Evolutionary conservation across 2,888 invertebrate genomes (phyloP).

Genomic region (Plagiodera versicolora): DNA sequence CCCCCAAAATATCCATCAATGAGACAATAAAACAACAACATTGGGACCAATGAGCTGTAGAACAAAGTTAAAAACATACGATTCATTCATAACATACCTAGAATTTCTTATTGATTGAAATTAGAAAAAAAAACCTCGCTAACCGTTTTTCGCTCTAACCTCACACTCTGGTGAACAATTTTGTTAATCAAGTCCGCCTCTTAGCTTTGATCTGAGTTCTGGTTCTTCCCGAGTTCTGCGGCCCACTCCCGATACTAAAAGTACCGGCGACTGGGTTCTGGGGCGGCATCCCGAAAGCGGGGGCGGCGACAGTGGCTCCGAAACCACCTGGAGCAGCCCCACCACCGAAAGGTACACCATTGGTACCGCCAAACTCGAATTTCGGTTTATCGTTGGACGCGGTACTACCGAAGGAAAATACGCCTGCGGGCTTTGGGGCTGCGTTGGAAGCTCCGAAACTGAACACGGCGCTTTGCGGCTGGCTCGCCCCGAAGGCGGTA

Average conservation of each 20-base stretch:
- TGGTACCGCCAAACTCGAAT: constrained; percentile 33
- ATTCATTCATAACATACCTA: too few relatives aligned
- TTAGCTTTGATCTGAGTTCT: constrained; percentile 50
- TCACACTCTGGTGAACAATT: constrained; percentile 20
- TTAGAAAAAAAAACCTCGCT: background rate
- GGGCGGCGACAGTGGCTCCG: constrained; percentile 19
- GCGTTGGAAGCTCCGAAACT: constrained; percentile 21
- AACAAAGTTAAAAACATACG: too few relatives aligned
- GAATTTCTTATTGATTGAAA: too few relatives aligned
- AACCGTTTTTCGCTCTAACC: background rate
- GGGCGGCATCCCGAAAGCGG: constrained; percentile 10
- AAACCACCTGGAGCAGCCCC: constrained; percentile 11
- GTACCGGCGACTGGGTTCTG: constrained; percentile 40
- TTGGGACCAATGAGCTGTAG: too few relatives aligned
- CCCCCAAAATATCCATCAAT: too few relatives aligned
- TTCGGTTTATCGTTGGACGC: constrained; percentile 24
- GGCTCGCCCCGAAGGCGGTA: constrained; percentile 16
- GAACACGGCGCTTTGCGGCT: constrained; percentile 17
- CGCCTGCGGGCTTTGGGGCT: constrained; percentile 22
- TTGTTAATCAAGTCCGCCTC: constrained; percentile 31
- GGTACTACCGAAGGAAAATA: constrained; percentile 28
- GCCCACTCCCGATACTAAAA: constrained; percentile 58
- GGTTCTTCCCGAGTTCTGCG: constrained; percentile 51
- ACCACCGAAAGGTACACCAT: constrained; percentile 30
- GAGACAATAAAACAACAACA: too few relatives aligned